Conservation (phyloP, 2,113 vertebrate species). For the Baryphthengus martii region DNA sequence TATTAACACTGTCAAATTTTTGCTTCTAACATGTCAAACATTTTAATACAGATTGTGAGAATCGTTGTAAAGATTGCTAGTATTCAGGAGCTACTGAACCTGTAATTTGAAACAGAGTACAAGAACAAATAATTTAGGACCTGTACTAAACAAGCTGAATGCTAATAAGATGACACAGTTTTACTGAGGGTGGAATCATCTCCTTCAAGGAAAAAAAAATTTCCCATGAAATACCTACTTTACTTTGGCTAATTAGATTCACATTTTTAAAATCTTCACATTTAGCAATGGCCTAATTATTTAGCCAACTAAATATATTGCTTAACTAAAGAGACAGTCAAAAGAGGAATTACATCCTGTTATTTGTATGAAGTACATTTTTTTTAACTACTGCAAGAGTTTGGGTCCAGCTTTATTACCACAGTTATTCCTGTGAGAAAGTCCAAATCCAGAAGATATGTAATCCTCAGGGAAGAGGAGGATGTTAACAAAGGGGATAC, state of each 20-base stretch:
- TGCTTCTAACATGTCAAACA: background rate
- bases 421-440: conserved; percentile 2
- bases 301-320: conserved; percentile 37
- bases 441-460: background rate
- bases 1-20: background rate
- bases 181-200: background rate
- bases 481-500: background rate
- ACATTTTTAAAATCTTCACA: conserved; percentile 44
- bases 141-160: background rate
- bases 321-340: conserved; percentile 17
- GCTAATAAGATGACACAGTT: conserved; percentile 38
- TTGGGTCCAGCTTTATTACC: background rate
- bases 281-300: conserved; percentile 59
- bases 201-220: conserved; percentile 57
- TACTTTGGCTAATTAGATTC: conserved; percentile 50
- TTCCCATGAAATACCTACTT: conserved; percentile 60
- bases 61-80: background rate
- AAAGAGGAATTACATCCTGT: conserved; percentile 17
- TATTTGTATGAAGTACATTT: background rate
- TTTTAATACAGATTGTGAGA: background rate
- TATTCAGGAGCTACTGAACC: background rate
- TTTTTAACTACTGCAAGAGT: background rate
- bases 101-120: background rate
- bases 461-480: background rate
- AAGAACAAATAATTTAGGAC: conserved; percentile 16